phyloP scores from a whole-genome alignment of 2,888 invertebrate genomes.

The Steinernema hermaphroditum region DNA sequence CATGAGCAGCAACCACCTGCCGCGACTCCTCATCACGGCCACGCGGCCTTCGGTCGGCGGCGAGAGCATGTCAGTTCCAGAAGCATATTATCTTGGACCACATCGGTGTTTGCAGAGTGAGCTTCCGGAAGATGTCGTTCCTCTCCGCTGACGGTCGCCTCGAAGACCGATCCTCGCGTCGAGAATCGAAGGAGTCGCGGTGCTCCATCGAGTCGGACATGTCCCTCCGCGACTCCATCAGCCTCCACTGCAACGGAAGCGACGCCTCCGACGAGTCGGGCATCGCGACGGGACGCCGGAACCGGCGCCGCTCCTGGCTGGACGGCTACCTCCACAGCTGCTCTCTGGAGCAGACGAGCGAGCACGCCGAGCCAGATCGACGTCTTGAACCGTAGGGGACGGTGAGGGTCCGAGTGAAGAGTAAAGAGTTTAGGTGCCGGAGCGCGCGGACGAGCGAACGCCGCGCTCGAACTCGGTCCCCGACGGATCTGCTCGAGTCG shows the following conservation, averaged over 20 bases:
- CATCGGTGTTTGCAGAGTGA: background rate
- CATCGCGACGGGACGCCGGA: conserved; percentile 40
- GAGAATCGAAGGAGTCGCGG: conserved; percentile 60
- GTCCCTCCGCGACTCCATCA: conserved; percentile 52
- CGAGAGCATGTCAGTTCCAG: conserved; percentile 18
- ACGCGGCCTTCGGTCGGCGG: conserved; percentile 40
- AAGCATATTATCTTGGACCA: too few relatives aligned
- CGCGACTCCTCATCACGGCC: conserved; percentile 64
- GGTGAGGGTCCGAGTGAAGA: background rate
- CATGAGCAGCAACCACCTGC: conserved; percentile 62
- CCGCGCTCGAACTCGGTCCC: conserved; percentile 57
- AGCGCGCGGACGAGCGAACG: conserved; percentile 42
- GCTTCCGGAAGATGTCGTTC: conserved; percentile 62
- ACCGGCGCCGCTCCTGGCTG: conserved; percentile 62
- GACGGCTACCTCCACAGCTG: conserved; percentile 54
- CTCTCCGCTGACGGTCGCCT: conserved; percentile 64
- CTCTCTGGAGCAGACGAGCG: conserved; percentile 40
- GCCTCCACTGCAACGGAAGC: conserved; percentile 43
- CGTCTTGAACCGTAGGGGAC: background rate
- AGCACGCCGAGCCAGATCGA: conserved; percentile 8
- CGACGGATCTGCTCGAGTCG: conserved; percentile 43
- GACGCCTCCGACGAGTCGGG: conserved; percentile 50
- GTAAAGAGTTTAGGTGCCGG: conserved; percentile 11
- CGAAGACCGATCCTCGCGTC: conserved; percentile 54
- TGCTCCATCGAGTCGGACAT: conserved; percentile 62